These are phyloP conservation scores for Leucoraja erinaceus DNA, from an alignment of 2,113 vertebrate species.

Conservation along the genomic window DNA sequence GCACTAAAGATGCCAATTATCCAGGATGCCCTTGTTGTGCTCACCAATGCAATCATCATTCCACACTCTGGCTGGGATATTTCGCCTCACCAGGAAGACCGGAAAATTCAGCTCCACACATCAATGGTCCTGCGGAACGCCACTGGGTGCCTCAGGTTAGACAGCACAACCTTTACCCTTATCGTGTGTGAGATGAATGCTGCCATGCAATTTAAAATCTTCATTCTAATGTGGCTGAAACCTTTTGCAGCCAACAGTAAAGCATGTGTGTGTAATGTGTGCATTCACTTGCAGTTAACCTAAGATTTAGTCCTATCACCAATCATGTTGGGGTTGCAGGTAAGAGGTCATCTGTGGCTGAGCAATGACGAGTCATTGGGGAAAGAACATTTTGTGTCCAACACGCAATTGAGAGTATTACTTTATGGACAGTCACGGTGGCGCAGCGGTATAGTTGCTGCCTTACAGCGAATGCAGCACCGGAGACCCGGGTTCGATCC, in stretches of 20 bases:
- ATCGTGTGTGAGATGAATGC: background rate
- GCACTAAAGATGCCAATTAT: conserved; percentile 99
- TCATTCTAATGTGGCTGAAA: background rate
- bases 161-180: background rate
- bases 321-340: background rate
- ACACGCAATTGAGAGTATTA: no score
- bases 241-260: background rate
- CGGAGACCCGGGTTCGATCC: no score
- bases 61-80: conserved; percentile 94
- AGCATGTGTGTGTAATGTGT: no score
- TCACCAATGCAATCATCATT: conserved; percentile 96
- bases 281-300: background rate
- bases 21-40: conserved; percentile 90
- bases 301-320: background rate
- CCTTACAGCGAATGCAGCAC: no score
- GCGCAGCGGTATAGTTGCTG: no score
- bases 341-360: background rate
- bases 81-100: conserved; percentile 87
- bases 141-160: conserved; percentile 95
- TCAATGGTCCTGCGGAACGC: conserved; percentile 98
- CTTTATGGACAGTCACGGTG: no score
- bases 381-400: no score
- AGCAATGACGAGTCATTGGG: no score
- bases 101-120: conserved; percentile 90
- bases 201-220: background rate